phyloP scores from a whole-genome alignment of 2,888 invertebrate genomes.

The Lithophane socia region DNA sequence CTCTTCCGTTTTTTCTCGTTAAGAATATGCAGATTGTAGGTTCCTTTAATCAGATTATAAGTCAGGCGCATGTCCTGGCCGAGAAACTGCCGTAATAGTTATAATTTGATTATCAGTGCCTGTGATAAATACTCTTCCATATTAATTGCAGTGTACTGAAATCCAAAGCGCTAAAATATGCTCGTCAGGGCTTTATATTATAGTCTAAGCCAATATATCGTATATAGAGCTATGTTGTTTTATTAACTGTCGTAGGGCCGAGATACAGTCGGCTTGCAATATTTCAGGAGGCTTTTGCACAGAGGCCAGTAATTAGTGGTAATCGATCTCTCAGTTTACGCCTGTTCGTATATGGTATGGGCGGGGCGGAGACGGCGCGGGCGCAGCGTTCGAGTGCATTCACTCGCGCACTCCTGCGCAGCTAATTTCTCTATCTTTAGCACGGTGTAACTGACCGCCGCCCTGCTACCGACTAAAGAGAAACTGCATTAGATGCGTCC shows the following conservation, averaged over 20 bases:
- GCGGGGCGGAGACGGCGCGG: conserved; percentile 73
- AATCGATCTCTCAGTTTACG: conserved; percentile 88
- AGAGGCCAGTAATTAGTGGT: conserved; percentile 87
- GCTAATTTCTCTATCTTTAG: conserved; percentile 91
- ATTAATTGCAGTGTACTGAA: conserved; percentile 39
- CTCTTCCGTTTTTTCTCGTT: conserved; percentile 42
- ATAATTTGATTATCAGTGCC: conserved; percentile 52
- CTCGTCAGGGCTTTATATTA: conserved; percentile 24
- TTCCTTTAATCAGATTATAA: conserved; percentile 58
- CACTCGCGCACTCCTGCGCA: conserved; percentile 83
- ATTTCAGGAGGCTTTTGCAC: conserved; percentile 76
- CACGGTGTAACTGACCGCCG: conserved; percentile 88
- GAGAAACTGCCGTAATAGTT: conserved; percentile 38
- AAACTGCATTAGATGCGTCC: conserved; percentile 89
- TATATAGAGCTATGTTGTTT: conserved; percentile 56
- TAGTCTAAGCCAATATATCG: conserved; percentile 30
- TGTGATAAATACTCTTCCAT: conserved; percentile 39
- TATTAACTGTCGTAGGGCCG: conserved; percentile 69
- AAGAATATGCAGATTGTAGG: conserved; percentile 60
- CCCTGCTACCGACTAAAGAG: conserved; percentile 82
- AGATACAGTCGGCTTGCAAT: conserved; percentile 72
- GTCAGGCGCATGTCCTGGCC: conserved; percentile 26
- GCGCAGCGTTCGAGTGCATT: conserved; percentile 81
- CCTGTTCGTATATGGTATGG: conserved; percentile 84
- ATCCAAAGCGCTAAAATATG: conserved; percentile 28